A percentile compares a stretch with the other conserved stretches of the same genome.
Evolutionary conservation across 1,140 invertebrate genomes (phyloP).

Genomic region (Steinernema khuongi): DNA sequence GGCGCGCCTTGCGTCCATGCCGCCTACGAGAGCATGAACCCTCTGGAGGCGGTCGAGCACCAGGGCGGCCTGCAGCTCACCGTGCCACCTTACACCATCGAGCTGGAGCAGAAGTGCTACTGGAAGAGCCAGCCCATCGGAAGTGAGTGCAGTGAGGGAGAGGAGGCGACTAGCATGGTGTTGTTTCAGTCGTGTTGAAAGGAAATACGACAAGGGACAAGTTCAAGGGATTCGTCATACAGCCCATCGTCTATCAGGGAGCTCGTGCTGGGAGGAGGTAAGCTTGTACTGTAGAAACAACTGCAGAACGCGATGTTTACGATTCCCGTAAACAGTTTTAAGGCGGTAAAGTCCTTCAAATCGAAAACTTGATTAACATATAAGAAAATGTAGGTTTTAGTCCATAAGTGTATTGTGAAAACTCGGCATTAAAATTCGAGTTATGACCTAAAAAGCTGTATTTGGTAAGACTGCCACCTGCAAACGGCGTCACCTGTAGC

Average conservation of each 20-base stretch:
- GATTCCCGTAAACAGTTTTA: too few relatives aligned
- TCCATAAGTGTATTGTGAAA: too few relatives aligned
- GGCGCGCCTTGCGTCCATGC: slow-evolving; percentile 54
- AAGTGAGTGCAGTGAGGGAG: slow-evolving; percentile 40
- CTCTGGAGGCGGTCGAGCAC: slow-evolving; percentile 56
- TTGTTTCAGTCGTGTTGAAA: slow-evolving; percentile 46
- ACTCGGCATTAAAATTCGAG: too few relatives aligned
- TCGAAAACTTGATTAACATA: too few relatives aligned
- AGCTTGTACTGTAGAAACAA: too few relatives aligned
- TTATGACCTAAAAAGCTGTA: too few relatives aligned
- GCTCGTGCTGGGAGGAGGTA: slow-evolving; percentile 41
- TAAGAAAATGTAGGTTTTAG: too few relatives aligned
- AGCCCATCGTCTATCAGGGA: slow-evolving; percentile 52
- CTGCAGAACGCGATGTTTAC: too few relatives aligned
- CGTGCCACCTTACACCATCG: slow-evolving; percentile 50
- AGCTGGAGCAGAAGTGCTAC: slow-evolving; percentile 51
- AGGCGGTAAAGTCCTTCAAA: too few relatives aligned
- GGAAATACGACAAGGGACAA: slow-evolving; percentile 43
- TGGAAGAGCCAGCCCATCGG: slow-evolving; percentile 52
- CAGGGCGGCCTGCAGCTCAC: slow-evolving; percentile 51
- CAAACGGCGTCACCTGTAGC: too few relatives aligned
- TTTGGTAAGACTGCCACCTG: too few relatives aligned
- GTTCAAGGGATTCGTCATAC: slow-evolving; percentile 58
- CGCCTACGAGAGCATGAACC: slow-evolving; percentile 54
- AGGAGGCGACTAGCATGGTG: too few relatives aligned